Conservation (phyloP, 1,140 invertebrate genomes). For the Cotesia vestalis region DNA sequence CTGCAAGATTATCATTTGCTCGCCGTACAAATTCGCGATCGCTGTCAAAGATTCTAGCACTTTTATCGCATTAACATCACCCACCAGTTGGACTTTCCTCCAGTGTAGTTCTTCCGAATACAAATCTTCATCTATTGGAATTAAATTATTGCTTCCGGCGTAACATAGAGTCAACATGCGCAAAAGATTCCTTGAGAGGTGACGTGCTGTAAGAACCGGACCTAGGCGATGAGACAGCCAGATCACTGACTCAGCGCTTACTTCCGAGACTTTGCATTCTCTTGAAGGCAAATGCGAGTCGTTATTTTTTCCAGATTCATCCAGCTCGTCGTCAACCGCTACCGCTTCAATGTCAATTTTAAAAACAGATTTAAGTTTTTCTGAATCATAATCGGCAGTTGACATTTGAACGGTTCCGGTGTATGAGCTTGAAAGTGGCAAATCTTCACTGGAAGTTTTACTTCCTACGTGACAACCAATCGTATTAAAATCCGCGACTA, state of each 20-base stretch:
- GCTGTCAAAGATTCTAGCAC: conserved; percentile 88
- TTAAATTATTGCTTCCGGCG: conserved; percentile 82
- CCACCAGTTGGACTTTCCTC: conserved; percentile 72
- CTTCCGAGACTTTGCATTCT: conserved; percentile 82
- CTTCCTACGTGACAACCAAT: conserved; percentile 72
- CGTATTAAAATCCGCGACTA: conserved; percentile 66
- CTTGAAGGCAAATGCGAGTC: conserved; percentile 46
- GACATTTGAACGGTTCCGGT: conserved; percentile 25
- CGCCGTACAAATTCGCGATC: conserved; percentile 89
- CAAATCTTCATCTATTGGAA: conserved; percentile 50
- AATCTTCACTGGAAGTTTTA: conserved; percentile 63
- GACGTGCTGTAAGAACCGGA: conserved; percentile 89
- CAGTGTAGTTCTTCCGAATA: conserved; percentile 37
- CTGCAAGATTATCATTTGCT: conserved; percentile 92
- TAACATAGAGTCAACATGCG: conserved; percentile 95
- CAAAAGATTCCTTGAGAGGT: conserved; percentile 89
- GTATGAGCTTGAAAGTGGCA: conserved; percentile 43
- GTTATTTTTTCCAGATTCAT: conserved; percentile 5
- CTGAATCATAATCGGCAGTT: conserved; percentile 4
- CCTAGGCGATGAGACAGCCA: conserved; percentile 95
- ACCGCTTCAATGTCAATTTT: not conserved
- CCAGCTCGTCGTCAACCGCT: conserved; percentile 14
- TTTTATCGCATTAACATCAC: conserved; percentile 83
- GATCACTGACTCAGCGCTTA: conserved; percentile 88
- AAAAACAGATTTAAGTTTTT: conserved; percentile 29